Evolutionary conservation across 2,888 invertebrate genomes (phyloP).

Genomic region (Drosophila rellima): DNA sequence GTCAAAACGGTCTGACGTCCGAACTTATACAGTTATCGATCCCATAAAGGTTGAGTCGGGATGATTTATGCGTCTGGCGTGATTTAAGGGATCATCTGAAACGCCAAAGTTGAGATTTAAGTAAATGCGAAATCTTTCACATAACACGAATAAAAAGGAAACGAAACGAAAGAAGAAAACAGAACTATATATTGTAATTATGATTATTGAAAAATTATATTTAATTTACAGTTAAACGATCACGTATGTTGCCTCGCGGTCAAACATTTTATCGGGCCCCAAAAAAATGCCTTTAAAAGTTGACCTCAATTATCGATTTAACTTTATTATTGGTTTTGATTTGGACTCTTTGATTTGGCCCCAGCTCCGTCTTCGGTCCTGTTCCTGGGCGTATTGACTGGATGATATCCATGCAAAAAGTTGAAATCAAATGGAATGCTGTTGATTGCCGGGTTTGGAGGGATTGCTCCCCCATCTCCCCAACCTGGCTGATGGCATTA

Average conservation of each 20-base stretch:
- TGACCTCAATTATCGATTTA: conserved; percentile 86
- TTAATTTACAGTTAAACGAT: conserved; percentile 85
- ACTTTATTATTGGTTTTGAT: conserved; percentile 86
- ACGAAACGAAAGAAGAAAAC: conserved; percentile 18
- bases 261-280: conserved; percentile 23
- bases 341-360: conserved; percentile 67
- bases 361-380: conserved; percentile 4
- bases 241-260: conserved; percentile 74
- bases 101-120: conserved; percentile 29
- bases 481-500: conserved; percentile 65
- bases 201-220: conserved; percentile 85
- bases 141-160: conserved; percentile 19
- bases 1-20: conserved; percentile 45
- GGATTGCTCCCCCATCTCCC: conserved; percentile 13
- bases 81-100: conserved; percentile 61
- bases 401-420: conserved; percentile 47
- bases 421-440: conserved; percentile 80
- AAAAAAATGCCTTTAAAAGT: conserved; percentile 37
- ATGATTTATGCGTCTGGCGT: conserved; percentile 81
- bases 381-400: conserved; percentile 3
- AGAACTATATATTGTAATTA: conserved; percentile 80
- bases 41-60: conserved; percentile 35
- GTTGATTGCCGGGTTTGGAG: conserved; percentile 70
- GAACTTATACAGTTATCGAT: conserved; percentile 61
- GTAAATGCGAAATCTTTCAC: conserved; percentile 38